Evolutionary conservation across 2,888 invertebrate genomes (phyloP), one percentile per base, ranked within the genome.

Genomic region (Hirtodrosophila duncani): DNA sequence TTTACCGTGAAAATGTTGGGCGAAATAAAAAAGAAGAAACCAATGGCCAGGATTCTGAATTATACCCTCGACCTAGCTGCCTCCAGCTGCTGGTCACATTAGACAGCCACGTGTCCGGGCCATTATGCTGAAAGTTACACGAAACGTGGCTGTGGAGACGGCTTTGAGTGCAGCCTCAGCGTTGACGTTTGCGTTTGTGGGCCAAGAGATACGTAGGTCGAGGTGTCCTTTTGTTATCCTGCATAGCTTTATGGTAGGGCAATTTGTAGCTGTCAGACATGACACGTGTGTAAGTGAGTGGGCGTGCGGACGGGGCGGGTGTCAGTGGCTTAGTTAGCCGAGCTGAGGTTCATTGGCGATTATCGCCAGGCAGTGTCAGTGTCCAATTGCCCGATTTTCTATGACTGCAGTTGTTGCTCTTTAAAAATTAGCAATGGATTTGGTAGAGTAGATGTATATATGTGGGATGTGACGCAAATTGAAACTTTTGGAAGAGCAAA

Each of bases 31-130:
- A 26, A 10, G 11, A 50, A 43, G 38, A 66, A 48, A 69, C 51
- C 67, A 75, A 70, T 78, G 64, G 61, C 33, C 33, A 24, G 29
- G 24, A n/a, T 18, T 23, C 33, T 27, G 4, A 26, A 36, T 24
- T 52, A 26, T 31, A 33, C 31, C 31, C 30, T 23, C 34, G 48
- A 17, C 31, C 20, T 7, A 18, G 9, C 16, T 4, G 2, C 27
- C 52, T 31, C 37, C 13, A 26, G 13, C 37, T 45, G 23, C 53
- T 67, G 63, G 77, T 61, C 80, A 81, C 79, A 78, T 82, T 77
- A 81, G 77, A 62, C 79, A 69, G 85, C 63, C 84, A 85, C 84
- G 84, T 85, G 84, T 67, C 83, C 63, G 70, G 81, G 81, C 70
- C 81, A 78, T 84, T 82, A 82, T 63, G 71, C 67, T 70, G 77